Conservation (phyloP, 2,797 vertebrate species). For the Tapirus indicus region DNA sequence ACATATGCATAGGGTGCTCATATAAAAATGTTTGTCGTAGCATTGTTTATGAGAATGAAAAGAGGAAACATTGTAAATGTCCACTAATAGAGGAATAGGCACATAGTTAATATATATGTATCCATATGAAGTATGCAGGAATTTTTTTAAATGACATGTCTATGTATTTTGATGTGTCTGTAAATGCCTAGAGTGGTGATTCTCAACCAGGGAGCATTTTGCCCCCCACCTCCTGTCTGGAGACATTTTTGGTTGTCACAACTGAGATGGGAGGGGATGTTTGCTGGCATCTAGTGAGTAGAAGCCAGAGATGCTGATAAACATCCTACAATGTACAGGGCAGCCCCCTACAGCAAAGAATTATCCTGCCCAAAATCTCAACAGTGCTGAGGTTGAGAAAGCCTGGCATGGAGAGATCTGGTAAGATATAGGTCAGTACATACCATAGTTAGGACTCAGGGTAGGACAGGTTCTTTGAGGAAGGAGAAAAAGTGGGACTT, state of each 20-base stretch:
- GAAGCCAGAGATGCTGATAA: not conserved
- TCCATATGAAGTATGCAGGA: not conserved
- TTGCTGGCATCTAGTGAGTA: not conserved
- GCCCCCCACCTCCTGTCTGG: not conserved
- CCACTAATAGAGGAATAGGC: not conserved
- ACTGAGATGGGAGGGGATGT: not conserved
- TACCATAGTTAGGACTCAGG: not conserved
- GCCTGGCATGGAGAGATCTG: not conserved
- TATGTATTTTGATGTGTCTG: not conserved
- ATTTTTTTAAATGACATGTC: not conserved
- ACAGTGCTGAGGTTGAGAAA: not conserved
- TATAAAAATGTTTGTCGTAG: not conserved
- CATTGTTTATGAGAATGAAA: not conserved
- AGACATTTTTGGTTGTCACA: not conserved
- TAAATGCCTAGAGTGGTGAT: not conserved
- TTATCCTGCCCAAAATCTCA: not conserved
- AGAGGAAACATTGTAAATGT: not conserved
- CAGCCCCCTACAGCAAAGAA: not conserved
- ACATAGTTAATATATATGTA: not conserved
- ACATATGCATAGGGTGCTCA: not conserved
- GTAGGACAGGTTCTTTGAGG: not conserved
- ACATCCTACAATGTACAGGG: not conserved
- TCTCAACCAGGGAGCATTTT: not conserved
- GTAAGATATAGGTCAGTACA: fast-evolving
- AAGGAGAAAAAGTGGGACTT: not conserved